Evolutionary conservation across 2,797 vertebrate genomes (phyloP).

Genomic region (Holocentrus rufus): DNA sequence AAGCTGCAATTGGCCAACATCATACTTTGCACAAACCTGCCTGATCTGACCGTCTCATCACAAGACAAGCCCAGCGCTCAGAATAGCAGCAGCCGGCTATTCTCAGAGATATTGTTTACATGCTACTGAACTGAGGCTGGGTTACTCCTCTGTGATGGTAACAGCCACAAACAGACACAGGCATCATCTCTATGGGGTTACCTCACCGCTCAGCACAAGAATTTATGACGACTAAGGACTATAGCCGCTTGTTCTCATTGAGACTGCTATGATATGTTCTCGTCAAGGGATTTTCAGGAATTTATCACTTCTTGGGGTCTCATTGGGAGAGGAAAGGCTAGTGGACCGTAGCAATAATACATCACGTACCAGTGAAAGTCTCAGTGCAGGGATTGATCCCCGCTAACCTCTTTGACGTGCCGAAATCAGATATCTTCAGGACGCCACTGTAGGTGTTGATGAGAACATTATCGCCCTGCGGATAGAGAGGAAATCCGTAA

Average conservation of each 20-base stretch:
- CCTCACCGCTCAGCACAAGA: neutral
- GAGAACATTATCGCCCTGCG: conserved; percentile 96
- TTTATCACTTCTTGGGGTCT: neutral
- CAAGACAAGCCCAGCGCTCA: conserved; percentile 37
- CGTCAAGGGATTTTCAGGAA: neutral
- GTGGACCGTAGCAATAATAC: neutral
- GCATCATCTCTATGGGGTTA: neutral
- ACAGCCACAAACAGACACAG: conserved; percentile 12
- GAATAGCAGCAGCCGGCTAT: conserved; percentile 38
- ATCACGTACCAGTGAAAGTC: conserved; percentile 93
- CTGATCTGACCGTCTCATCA: conserved; percentile 42
- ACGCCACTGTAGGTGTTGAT: conserved; percentile 99
- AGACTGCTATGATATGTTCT: neutral
- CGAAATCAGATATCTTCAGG: conserved; percentile 98
- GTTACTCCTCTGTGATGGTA: conserved; percentile 23
- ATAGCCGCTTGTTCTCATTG: neutral
- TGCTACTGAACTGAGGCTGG: conserved; percentile 9
- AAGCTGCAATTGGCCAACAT: conserved; percentile 41
- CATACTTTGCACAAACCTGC: conserved; percentile 15
- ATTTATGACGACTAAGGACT: conserved; percentile 4
- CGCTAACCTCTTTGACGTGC: conserved; percentile 96
- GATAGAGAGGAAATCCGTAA: conserved; percentile 38
- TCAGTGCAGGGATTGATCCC: conserved; percentile 98
- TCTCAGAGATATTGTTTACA: conserved; percentile 31
- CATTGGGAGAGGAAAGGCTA: neutral